Conservation (phyloP, 1,140 invertebrate genomes). For the Belonocnema kinseyi region DNA sequence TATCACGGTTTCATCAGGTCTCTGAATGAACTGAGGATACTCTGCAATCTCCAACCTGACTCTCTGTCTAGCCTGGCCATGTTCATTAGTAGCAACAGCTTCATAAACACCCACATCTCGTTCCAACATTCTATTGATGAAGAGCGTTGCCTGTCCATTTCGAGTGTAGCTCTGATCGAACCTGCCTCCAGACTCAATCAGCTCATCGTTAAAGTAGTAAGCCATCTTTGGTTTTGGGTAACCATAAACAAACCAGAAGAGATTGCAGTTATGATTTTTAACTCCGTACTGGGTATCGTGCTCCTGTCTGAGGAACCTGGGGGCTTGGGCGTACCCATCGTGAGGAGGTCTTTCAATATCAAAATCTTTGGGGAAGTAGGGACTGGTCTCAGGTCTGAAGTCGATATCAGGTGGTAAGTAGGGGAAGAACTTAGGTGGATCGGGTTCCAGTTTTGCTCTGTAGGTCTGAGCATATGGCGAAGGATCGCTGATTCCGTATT, state of each 20-base stretch:
- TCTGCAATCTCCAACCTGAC: slow-evolving; percentile 93
- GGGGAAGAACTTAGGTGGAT: slow-evolving; percentile 86
- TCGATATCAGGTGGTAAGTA: slow-evolving; percentile 88
- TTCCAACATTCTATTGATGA: slow-evolving; percentile 92
- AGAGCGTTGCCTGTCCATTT: slow-evolving; percentile 91
- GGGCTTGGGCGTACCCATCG: slow-evolving; percentile 88
- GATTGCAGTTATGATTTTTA: slow-evolving; percentile 89
- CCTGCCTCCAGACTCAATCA: slow-evolving; percentile 87
- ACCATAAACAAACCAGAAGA: slow-evolving; percentile 95
- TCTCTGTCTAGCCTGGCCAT: slow-evolving; percentile 90
- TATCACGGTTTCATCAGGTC: slow-evolving; percentile 88
- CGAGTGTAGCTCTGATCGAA: slow-evolving; percentile 91
- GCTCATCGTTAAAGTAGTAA: slow-evolving; percentile 90
- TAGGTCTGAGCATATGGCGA: slow-evolving; percentile 91
- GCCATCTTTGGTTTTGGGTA: slow-evolving; percentile 93
- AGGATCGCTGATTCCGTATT: slow-evolving; percentile 97
- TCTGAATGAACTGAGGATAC: slow-evolving; percentile 91
- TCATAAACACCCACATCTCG: slow-evolving; percentile 95
- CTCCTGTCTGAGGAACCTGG: slow-evolving; percentile 89
- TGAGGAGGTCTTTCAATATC: slow-evolving; percentile 90
- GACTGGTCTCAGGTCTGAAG: slow-evolving; percentile 90
- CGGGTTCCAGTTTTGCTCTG: slow-evolving; percentile 85
- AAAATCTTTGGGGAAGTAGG: slow-evolving; percentile 93
- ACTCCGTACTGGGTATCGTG: slow-evolving; percentile 91
- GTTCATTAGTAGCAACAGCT: slow-evolving; percentile 93